These are phyloP conservation scores for Sebastes nivosus DNA, from an alignment of 2,797 vertebrate species.

Conservation along the genomic window DNA sequence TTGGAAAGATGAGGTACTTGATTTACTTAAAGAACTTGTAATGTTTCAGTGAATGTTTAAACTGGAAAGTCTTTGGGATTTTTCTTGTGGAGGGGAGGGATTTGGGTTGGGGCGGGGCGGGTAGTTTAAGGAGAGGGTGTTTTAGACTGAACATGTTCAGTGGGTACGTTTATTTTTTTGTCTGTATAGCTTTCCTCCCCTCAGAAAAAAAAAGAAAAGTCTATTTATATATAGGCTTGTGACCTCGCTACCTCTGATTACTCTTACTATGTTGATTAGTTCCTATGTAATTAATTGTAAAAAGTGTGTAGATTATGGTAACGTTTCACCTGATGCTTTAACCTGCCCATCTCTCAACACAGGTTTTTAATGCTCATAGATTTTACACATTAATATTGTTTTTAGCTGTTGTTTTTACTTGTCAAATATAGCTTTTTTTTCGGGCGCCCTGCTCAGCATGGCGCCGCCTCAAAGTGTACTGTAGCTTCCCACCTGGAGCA, in stretches of 20 bases:
- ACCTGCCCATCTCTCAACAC: slow-evolving; percentile 86
- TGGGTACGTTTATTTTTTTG: slow-evolving; percentile 85
- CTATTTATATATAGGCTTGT: slow-evolving; percentile 85
- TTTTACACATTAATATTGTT: slow-evolving; percentile 75
- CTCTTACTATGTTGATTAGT: slow-evolving; percentile 88
- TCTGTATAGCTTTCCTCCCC: slow-evolving; percentile 84
- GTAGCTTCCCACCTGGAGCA: slow-evolving; percentile 77
- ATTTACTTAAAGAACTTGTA: slow-evolving; percentile 87
- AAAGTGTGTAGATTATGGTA: slow-evolving; percentile 87
- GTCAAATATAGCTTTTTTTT: slow-evolving; percentile 74
- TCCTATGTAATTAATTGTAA: slow-evolving; percentile 90
- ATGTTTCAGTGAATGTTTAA: slow-evolving; percentile 93
- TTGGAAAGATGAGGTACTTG: slow-evolving; percentile 85
- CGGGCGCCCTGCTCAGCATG: slow-evolving; percentile 67
- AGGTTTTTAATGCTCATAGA: slow-evolving; percentile 83
- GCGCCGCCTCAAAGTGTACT: slow-evolving; percentile 79
- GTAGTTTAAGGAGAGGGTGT: slow-evolving; percentile 62
- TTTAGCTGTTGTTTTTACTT: slow-evolving; percentile 70
- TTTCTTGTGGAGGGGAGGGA: slow-evolving; percentile 77
- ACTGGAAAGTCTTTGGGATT: slow-evolving; percentile 89
- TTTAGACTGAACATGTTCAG: slow-evolving; percentile 84
- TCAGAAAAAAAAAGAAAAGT: slow-evolving; percentile 81
- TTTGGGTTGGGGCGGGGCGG: slow-evolving; percentile 60
- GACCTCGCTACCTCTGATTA: slow-evolving; percentile 96
- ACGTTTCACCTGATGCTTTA: slow-evolving; percentile 84